Conservation (phyloP, 2,888 invertebrate species). For the Bombyx huttoni region DNA sequence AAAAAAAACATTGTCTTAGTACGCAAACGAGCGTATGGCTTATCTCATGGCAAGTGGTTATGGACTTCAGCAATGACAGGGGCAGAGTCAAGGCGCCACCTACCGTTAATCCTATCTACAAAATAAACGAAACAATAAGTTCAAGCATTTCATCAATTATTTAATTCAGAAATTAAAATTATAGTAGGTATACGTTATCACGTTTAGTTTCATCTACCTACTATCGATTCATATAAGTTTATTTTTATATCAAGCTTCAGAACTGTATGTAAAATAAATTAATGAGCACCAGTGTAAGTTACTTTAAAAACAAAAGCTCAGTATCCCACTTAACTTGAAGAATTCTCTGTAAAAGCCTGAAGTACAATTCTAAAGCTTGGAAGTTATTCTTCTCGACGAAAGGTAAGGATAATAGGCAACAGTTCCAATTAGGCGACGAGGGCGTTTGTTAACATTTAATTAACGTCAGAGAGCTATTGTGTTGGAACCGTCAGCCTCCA, state of each 20-base stretch:
- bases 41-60: too few species aligned
- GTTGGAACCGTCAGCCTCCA: slow-evolving; percentile 46
- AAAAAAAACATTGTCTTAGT: too few species aligned
- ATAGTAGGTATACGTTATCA: background rate
- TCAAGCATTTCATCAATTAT: too few species aligned
- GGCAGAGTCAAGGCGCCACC: too few species aligned
- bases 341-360: slow-evolving; percentile 44
- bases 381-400: slow-evolving; percentile 56
- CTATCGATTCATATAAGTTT: background rate
- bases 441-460: slow-evolving; percentile 73
- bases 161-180: too few species aligned
- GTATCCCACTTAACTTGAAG: slow-evolving; percentile 34
- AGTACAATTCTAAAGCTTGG: slow-evolving; percentile 50
- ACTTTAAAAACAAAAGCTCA: slow-evolving; percentile 27
- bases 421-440: slow-evolving; percentile 71
- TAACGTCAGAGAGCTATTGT: slow-evolving; percentile 68
- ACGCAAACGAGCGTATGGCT: too few species aligned
- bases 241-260: background rate
- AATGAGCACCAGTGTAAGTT: slow-evolving; percentile 1
- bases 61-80: too few species aligned
- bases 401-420: slow-evolving; percentile 71
- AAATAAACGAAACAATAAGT: too few species aligned
- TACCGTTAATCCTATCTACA: too few species aligned
- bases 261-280: background rate
- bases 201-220: background rate